Evolutionary conservation across 2,888 invertebrate species (phyloP).

Genomic region (Dinocampus coccinellae): DNA sequence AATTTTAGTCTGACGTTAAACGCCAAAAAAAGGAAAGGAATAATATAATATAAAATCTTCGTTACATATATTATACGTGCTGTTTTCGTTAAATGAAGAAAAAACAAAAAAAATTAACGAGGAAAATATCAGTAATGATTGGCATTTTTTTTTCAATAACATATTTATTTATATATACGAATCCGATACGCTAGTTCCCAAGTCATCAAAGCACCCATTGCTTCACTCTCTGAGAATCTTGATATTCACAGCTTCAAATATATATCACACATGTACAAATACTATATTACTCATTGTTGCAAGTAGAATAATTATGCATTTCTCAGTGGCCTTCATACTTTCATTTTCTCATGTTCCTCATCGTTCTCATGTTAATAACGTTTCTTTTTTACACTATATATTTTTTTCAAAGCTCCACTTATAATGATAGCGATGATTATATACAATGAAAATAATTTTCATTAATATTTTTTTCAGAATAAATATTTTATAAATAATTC

Average conservation of each 20-base stretch:
- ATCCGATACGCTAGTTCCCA: constrained; percentile 37
- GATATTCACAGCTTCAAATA: constrained; percentile 24
- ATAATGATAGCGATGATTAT: no score
- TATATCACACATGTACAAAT: constrained; percentile 5
- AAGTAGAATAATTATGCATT: constrained; percentile 37
- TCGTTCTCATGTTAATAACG: constrained; percentile 15
- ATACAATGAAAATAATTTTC: constrained; percentile 24
- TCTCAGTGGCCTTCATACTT: constrained; percentile 38
- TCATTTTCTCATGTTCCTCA: constrained; percentile 35
- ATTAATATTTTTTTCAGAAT: not conserved
- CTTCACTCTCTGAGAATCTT: constrained; percentile 24
- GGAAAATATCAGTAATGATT: no score
- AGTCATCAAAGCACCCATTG: constrained; percentile 39
- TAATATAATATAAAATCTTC: no score
- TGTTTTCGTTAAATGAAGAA: no score
- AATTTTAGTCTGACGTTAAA: constrained; percentile 33
- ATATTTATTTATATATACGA: no score
- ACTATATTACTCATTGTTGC: constrained; percentile 27
- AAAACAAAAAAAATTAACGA: no score
- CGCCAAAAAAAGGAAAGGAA: not conserved
- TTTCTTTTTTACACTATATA: constrained; percentile 9
- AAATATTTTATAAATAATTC: not conserved
- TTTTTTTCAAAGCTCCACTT: not conserved
- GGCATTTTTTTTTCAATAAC: no score
- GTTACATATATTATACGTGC: no score